Conservation (phyloP, 2,113 vertebrate genomes). For the Ceyx melanurus region DNA sequence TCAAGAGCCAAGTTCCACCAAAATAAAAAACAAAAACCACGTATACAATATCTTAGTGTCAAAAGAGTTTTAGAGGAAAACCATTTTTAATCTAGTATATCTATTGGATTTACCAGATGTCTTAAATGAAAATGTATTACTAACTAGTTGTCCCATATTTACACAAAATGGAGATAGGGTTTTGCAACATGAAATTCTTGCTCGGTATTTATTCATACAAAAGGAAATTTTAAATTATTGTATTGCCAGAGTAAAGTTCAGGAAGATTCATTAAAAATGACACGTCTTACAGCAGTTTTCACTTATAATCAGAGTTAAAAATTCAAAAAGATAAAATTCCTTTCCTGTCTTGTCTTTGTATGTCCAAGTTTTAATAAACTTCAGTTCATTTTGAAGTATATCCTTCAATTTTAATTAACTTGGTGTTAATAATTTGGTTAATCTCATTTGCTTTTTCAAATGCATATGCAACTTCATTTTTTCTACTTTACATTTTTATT, state of each 20-base stretch:
- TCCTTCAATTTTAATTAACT: background rate
- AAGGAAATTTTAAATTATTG: background rate
- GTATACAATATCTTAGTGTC: background rate
- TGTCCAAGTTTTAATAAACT: background rate
- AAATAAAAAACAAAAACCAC: background rate
- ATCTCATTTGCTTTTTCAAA: background rate
- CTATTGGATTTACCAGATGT: background rate
- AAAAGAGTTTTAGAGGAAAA: background rate
- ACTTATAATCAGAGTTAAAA: background rate
- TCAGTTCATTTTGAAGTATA: background rate
- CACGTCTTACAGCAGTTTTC: background rate
- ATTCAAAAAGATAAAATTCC: background rate
- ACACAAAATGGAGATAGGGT: background rate
- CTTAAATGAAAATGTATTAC: background rate
- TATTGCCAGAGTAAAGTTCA: background rate
- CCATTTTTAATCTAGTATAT: background rate
- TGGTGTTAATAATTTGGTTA: background rate
- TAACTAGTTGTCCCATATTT: background rate
- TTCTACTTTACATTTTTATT: background rate
- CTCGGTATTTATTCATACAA: background rate
- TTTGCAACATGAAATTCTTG: background rate
- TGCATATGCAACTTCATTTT: background rate
- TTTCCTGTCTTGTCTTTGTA: background rate
- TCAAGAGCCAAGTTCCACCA: background rate
- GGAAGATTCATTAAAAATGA: background rate